Base-by-base conservation (phyloP, 2,888 invertebrate species). In the Autographa gamma region DNA sequence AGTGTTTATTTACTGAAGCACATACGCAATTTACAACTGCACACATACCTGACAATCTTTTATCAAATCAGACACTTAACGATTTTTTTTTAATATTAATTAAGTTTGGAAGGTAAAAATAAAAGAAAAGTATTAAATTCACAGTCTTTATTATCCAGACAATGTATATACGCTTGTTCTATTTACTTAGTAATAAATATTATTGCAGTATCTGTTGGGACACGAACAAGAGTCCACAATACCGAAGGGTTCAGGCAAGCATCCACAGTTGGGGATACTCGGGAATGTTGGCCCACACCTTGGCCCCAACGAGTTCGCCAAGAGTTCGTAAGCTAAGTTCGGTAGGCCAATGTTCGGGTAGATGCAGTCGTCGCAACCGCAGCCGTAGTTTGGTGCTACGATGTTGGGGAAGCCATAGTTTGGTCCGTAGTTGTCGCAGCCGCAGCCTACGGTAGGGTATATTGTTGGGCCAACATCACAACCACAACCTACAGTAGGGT, bases 171-270 rank as follows among this genome's bases (percentile, higher is more conserved):
- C 14, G 16, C 54, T 54, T 7, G 8, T 5, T 32, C 32, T 18
- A 31, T 8, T 32, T 18, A 61, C 67, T 80, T 77, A 88, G 74
- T 77, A 88, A 76, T 74, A 85, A 32, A 73, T 70, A 6, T 78
- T 73, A 63, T 73, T 74, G 19, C 71, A 79, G 5, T 67, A 52
- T 54, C 79, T 86, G 32, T 76, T 77, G 0, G 66, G 66, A 54
- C 77, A 85, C 5, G 9, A 71, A 64, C 73, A 82, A 64, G 71
- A 54, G 8, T 74, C 65, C 3, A 81, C 65, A 41, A 66, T 74
- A 62, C 83, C 89, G 0, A 92, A 84, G 58, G 92, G 91, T 0
- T 84, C 66, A 60, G 87, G 83, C 19, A 84, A 69, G 5, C 60
- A 58, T 0, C 70, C 70, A 48, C 71, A 74, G 14, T 74, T 71